These are phyloP conservation scores for Hyposoter didymator DNA, from an alignment of 2,888 invertebrate genomes.

Conservation along the genomic window DNA sequence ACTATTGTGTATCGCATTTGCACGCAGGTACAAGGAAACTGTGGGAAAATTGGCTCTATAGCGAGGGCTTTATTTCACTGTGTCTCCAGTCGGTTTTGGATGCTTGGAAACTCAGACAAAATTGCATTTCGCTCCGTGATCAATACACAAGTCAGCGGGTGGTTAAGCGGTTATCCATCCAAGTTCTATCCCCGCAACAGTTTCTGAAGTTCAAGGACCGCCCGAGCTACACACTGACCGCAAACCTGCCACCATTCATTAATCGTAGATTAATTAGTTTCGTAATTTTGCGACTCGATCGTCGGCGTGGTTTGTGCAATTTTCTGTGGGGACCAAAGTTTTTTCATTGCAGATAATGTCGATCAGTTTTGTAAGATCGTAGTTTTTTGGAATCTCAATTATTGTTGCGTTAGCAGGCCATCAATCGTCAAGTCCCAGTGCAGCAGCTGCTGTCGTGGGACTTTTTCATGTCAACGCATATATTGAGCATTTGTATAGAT, in stretches of 20 bases:
- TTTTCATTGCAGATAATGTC: background rate
- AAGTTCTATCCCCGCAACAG: background rate
- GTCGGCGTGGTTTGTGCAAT: background rate
- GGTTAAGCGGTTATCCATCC: constrained; percentile 5
- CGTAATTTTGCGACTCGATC: background rate
- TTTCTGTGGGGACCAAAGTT: background rate
- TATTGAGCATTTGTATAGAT: background rate
- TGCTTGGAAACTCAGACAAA: background rate
- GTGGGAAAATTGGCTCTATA: background rate
- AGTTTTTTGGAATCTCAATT: background rate
- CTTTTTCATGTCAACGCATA: background rate
- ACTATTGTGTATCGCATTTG: background rate
- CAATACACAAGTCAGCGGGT: background rate
- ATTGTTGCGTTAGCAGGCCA: background rate
- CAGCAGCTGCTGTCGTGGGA: constrained; percentile 8
- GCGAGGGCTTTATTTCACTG: background rate
- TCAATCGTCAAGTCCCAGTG: background rate
- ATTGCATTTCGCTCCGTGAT: background rate
- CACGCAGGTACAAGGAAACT: background rate
- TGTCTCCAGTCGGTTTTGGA: background rate
- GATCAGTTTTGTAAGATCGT: background rate
- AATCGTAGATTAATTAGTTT: background rate
- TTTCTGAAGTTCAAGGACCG: background rate
- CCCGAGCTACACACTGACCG: background rate
- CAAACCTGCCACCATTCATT: background rate